Percentiles rank a stretch among this genome's conserved stretches.
Evolutionary conservation across 2,113 vertebrate species (phyloP).

Genomic region (Isichthys henryi): DNA sequence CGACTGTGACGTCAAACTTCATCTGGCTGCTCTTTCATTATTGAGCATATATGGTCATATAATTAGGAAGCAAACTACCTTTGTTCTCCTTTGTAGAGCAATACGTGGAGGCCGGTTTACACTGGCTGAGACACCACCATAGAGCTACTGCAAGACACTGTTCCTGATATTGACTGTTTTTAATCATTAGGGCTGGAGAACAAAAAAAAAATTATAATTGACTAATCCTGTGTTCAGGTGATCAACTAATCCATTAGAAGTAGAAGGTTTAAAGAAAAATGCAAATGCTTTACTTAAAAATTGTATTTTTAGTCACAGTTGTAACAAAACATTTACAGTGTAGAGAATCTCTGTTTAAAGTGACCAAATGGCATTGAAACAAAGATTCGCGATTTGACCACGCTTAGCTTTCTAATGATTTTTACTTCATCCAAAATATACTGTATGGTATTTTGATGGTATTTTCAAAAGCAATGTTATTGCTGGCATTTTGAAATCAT

Average conservation of each 20-base stretch:
- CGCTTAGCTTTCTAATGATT: neutral
- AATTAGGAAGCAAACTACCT: neutral
- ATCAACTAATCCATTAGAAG: neutral
- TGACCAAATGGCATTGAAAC: neutral
- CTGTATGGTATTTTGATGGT: neutral
- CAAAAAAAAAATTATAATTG: neutral
- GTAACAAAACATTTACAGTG: neutral
- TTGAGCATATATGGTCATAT: neutral
- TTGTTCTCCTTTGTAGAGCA: neutral
- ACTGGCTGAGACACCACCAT: neutral
- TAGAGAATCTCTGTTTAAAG: neutral
- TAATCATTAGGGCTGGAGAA: neutral
- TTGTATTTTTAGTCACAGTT: neutral
- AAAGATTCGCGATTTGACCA: neutral
- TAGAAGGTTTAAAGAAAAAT: neutral
- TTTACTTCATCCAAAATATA: neutral
- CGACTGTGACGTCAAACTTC: neutral
- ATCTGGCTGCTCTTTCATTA: constrained; percentile 22
- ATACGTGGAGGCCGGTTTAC: neutral
- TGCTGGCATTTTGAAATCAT: no score
- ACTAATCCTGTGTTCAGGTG: neutral
- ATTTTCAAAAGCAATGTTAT: no score
- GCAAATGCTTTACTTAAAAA: neutral
- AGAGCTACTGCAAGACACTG: neutral
- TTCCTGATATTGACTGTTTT: neutral